A percentile compares a stretch with the other conserved stretches of the same genome.
Conservation (phyloP, 2,113 vertebrate genomes). For the Calypte anna region DNA sequence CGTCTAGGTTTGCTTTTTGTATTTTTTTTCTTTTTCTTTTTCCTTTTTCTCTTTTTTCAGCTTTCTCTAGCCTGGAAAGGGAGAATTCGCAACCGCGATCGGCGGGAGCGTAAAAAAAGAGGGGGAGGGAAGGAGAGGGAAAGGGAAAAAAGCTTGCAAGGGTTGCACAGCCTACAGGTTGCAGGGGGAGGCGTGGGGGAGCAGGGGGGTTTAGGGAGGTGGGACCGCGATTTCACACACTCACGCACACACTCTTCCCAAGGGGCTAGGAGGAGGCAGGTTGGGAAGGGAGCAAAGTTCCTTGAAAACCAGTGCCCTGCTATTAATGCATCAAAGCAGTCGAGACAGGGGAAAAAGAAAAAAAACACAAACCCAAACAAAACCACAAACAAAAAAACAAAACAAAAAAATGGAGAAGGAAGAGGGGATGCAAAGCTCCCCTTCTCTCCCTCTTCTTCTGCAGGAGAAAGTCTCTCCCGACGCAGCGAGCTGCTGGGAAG, state of each 20-base stretch:
- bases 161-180: slow-evolving; percentile 39
- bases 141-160: neutral
- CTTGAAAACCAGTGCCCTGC: slow-evolving; percentile 57
- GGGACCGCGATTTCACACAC: slow-evolving; percentile 23
- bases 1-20: neutral
- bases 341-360: neutral
- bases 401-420: neutral
- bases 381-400: neutral
- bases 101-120: slow-evolving; percentile 46
- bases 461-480: slow-evolving; percentile 39
- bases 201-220: neutral
- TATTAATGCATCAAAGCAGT: slow-evolving; percentile 52
- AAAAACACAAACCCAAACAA: neutral
- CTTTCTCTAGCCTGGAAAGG: neutral
- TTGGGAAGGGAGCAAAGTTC: slow-evolving; percentile 45
- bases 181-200: neutral
- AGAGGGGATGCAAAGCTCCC: slow-evolving; percentile 37
- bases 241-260: neutral
- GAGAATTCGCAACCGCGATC: slow-evolving; percentile 25
- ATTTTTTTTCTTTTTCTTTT: neutral
- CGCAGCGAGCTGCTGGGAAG: slow-evolving; percentile 53
- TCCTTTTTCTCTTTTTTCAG: neutral
- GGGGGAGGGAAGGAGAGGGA: neutral
- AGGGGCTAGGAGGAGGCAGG: slow-evolving; percentile 24
- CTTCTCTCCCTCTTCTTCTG: slow-evolving; percentile 49